Evolutionary conservation across 2,113 vertebrate species (phyloP).

Genomic region (cat (Felis catus)): DNA sequence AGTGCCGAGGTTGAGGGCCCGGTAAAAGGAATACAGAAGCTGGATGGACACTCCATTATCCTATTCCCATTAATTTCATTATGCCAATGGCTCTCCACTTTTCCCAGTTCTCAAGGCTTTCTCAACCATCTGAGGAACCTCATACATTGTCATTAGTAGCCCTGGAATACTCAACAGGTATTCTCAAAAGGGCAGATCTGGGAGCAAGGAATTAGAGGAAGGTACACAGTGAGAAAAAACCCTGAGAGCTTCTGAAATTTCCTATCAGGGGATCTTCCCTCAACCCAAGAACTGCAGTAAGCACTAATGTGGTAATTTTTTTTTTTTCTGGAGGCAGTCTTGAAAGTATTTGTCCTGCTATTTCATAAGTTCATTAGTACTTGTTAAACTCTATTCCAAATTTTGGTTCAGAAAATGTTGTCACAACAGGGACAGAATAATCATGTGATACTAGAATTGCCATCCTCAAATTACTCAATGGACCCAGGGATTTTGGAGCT

Average conservation of each 20-base stretch:
- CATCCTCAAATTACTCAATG: background rate
- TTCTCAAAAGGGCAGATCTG: background rate
- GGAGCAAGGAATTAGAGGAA: background rate
- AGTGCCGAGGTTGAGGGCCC: background rate
- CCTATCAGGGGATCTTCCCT: background rate
- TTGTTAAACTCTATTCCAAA: background rate
- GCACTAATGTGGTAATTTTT: background rate
- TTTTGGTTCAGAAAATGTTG: conserved; percentile 40
- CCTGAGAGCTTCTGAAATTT: background rate
- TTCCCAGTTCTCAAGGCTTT: background rate
- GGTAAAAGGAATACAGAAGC: background rate
- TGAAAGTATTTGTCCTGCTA: background rate
- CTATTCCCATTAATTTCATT: background rate
- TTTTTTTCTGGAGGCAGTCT: background rate
- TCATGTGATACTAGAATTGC: background rate
- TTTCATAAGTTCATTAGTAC: background rate
- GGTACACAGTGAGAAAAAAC: background rate
- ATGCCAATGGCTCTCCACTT: background rate
- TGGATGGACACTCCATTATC: background rate
- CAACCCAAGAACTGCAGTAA: background rate
- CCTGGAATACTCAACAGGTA: background rate
- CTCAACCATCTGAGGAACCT: background rate
- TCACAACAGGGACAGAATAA: background rate
- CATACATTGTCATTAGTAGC: background rate
- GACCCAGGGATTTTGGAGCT: background rate